A percentile compares a stretch with the other conserved stretches of the same genome.
phyloP scores from a whole-genome alignment of 2,113 vertebrate species.

The Brachionichthys hirsutus region DNA sequence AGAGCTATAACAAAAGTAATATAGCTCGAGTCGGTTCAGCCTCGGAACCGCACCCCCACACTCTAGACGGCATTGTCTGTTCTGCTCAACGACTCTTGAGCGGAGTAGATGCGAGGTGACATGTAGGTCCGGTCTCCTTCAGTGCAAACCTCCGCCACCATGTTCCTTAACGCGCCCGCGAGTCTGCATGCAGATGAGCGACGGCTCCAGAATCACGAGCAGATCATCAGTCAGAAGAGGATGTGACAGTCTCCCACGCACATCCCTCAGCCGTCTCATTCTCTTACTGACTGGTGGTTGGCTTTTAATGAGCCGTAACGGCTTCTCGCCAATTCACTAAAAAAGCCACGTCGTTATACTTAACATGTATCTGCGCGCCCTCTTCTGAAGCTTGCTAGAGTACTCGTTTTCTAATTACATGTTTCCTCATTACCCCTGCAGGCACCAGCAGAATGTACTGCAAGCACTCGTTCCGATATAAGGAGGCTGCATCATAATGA shows the following conservation, averaged over 20 bases:
- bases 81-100: too few relatives aligned
- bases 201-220: conserved; percentile 16
- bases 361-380: neutral
- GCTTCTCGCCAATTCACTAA: neutral
- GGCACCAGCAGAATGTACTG: neutral
- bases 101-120: conserved; percentile 10
- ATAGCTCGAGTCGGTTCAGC: too few relatives aligned
- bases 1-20: too few relatives aligned
- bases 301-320: conserved; percentile 13
- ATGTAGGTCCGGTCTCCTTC: conserved; percentile 12
- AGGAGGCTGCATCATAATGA: conserved; percentile 4
- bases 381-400: neutral
- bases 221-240: conserved; percentile 44
- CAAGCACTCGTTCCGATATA: neutral
- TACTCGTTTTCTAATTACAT: neutral
- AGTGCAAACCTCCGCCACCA: conserved; percentile 22
- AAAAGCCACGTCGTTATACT: neutral
- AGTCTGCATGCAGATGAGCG: conserved; percentile 43
- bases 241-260: conserved; percentile 48
- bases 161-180: conserved; percentile 26
- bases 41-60: too few relatives aligned
- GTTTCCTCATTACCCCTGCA: neutral
- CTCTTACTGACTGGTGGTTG: conserved; percentile 21
- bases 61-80: too few relatives aligned
- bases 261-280: conserved; percentile 30